Evolutionary conservation across 2,113 vertebrate genomes (phyloP), one percentile per base, ranked within the genome.

Genomic region (Tylochromis polylepis): DNA sequence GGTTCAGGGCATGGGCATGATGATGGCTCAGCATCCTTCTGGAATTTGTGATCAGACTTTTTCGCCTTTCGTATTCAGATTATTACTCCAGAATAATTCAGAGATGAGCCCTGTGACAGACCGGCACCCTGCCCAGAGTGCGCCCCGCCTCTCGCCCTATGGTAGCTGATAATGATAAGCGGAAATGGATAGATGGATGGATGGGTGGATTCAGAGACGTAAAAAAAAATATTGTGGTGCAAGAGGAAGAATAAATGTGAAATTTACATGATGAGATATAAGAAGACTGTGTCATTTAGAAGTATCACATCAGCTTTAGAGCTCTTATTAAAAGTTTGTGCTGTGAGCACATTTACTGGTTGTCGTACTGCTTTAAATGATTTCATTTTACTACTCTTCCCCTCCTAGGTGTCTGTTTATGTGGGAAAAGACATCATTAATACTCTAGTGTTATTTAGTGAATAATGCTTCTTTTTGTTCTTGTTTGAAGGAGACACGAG

Each of bases 401-500:
- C 38, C 38, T 46, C 65, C 22, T 24, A 1, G n/a, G 16, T 24
- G n/a, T 70, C 38, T 70, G 65, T 72, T 72, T 72, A 22, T 46
- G 65, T 43, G 22, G 65, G 65, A n/a, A 24, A 72, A 27, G n/a
- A 27, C 41, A 18, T 27, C 14, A 27, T 43, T 24, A 43, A 41
- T 2, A 4, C 14, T 46, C 41, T 6, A 16, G 67, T 29, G 22
- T 72, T 49, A 46, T 46, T 18, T 49, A 46, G 36, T 36, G 18
- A 60, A 3, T 41, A 9, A 60, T 34, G 8, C 10, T 18, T 56
- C 6, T 41, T 46, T 22, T n/a, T 91, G n/a, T 90, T 59, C 1
- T 82, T 8, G 18, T 89, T 15, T 84, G 4, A 89, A 99, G 98
- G 98, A 5, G 97, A 98, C 60, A 98, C 97, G 0, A 97, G 97